Conservation (phyloP, 1,140 invertebrate species). For the Frieseomelitta varia region DNA sequence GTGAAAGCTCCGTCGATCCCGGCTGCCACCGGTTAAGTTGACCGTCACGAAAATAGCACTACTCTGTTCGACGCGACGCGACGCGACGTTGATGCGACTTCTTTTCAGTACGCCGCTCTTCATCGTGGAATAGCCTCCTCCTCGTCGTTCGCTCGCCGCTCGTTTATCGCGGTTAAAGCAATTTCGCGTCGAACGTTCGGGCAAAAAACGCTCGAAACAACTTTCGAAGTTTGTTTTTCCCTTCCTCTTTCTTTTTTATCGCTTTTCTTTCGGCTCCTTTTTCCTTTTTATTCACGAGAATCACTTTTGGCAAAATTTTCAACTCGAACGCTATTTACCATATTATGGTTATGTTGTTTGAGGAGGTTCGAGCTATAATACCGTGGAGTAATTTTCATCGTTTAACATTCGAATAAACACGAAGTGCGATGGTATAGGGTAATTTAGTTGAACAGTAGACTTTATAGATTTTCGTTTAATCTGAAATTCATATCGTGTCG, state of each 20-base stretch:
- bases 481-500: background rate
- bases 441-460: background rate
- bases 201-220: background rate
- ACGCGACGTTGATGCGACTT: slow-evolving; percentile 28
- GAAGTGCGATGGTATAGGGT: background rate
- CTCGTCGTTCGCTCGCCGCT: background rate
- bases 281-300: background rate
- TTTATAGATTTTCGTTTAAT: no score
- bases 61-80: slow-evolving; percentile 24
- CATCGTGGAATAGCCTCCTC: slow-evolving; percentile 15
- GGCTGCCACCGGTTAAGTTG: slow-evolving; percentile 36
- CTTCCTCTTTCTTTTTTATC: background rate
- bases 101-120: slow-evolving; percentile 46
- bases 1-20: slow-evolving; percentile 51
- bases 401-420: background rate
- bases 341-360: no score
- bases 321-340: background rate
- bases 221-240: background rate
- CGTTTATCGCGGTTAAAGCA: slow-evolving; percentile 28
- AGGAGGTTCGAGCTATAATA: background rate
- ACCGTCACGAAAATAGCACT: slow-evolving; percentile 51
- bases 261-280: background rate
- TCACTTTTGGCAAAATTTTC: background rate
- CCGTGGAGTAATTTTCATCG: background rate
- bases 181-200: background rate